Evolutionary conservation across 2,888 invertebrate species (phyloP), one percentile per base, ranked within the genome.

Genomic region (Cepaea hortensis): DNA sequence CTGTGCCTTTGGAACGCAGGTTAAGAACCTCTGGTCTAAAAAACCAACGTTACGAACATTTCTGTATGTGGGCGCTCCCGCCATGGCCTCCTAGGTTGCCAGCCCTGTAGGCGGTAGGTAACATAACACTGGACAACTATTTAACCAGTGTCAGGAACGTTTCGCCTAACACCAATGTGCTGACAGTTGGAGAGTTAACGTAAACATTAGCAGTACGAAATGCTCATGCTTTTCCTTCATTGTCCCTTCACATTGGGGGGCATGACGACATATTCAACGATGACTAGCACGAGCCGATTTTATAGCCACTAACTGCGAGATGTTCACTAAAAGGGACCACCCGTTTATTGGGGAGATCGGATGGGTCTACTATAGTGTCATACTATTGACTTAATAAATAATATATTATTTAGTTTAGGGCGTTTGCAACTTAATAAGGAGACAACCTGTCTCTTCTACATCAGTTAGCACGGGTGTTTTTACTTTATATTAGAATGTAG

Each of bases 141-240:
- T 85, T 81, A 68, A 72, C 76, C 81, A 85, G 85, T 85, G 85
- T 85, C 85, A 85, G 35, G 35, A 15, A 20, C 81, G 50, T n/a
- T 35, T 15, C 61, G 61, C 35, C 61, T 50, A 48, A 65, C 76
- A 76, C 77, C 20, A 77, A 62, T n/a, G 75, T 35, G 65, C 50
- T 68, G 76, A 23, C 79, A 70, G 18, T 35, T 77, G 13, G 23
- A 85, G 55, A 23, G 79, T 9, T 50, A n/a, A 23, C 23, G 65
- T 79, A 85, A 85, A 85, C 70, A 85, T 3, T n/a, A 50, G 55
- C 50, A 46, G n/a, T 23, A 65, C 9, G 48, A 72, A 84, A 55
- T 4, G 13, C 48, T 35, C 13, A 46, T 23, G 11, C 13, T 65
- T 23, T n/a, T n/a, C 7, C 77, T 79, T 20, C 13, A 7, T 18